Evolutionary conservation across 2,888 invertebrate genomes (phyloP), one percentile per base, ranked within the genome.

Genomic region (Hydrotaea diabolus): DNA sequence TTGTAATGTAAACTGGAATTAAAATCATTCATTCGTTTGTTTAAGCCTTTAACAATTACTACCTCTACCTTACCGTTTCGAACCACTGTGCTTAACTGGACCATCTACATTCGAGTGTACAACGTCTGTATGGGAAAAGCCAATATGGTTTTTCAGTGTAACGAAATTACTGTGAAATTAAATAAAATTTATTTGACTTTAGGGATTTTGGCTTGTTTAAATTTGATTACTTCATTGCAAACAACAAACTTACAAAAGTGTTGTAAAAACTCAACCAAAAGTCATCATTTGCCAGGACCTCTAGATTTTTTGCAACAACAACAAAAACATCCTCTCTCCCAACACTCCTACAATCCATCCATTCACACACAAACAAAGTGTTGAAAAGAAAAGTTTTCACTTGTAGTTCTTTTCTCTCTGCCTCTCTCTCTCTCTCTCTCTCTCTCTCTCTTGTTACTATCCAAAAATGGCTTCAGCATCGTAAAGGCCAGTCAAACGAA

Each of bases 321-420:
- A 59, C 57, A 21, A 1, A 9, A 3, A 21, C 57, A 57, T 21
- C 21, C 13, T n/a, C 26, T 26, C 59, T 31, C 15, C 17, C 15
- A 36, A n/a, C 17, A 7, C 62, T 39, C 39, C 21, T 55, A 21
- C 21, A 11, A 17, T 3, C 11, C 19, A 11, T 66, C 43, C 13
- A 2, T 64, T 36, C 17, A 17, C 43, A 69, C 39, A 43, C 69
- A 74, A 72, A 53, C 31, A 62, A 80, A 80, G 62, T 78, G 80
- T 80, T 80, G 64, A 80, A 69, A 80, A 78, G 75, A 75, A 78
- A 80, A 75, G 64, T 75, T 80, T 83, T 49, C 49, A 43, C 49
- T 78, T 72, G 64, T 19, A 46, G 59, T 73, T 39, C 21, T 7
- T 66, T 66, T 83, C 73, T 49, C n/a, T 11, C 36, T 36, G 36